Evolutionary conservation across 2,888 invertebrate genomes (phyloP).

Genomic region (Sarcophaga carnaria): DNA sequence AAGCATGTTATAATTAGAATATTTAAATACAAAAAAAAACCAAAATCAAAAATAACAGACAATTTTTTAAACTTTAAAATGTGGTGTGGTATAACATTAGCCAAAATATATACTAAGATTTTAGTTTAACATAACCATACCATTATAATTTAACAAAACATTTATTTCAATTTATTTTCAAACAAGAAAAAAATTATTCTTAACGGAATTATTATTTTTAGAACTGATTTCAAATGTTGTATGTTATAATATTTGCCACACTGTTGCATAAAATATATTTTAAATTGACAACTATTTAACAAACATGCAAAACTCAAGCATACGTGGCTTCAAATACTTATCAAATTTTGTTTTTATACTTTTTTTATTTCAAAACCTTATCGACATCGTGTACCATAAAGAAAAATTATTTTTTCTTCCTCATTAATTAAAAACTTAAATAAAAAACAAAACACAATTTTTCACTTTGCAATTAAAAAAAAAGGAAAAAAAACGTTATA

Average conservation of each 20-base stretch:
- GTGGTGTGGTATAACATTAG: too few species aligned
- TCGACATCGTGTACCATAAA: background rate
- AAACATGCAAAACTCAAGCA: conserved; percentile 40
- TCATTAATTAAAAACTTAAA: background rate
- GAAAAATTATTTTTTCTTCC: background rate
- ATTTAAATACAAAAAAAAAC: too few species aligned
- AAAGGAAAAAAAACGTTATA: conserved; percentile 8
- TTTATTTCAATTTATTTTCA: too few species aligned
- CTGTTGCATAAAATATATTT: background rate
- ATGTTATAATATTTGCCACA: background rate
- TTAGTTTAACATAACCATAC: too few species aligned
- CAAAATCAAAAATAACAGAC: too few species aligned
- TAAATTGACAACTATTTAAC: background rate
- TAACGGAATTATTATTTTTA: too few species aligned
- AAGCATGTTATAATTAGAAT: too few species aligned
- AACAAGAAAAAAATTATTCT: too few species aligned
- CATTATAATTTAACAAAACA: too few species aligned
- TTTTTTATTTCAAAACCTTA: background rate
- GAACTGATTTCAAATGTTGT: background rate
- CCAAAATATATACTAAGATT: too few species aligned
- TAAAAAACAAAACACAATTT: background rate
- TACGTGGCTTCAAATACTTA: conserved; percentile 28
- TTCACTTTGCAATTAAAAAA: background rate
- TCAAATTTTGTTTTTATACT: background rate
- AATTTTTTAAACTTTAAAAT: too few species aligned